These are phyloP conservation scores for Sisor rabdophorus DNA, from an alignment of 2,113 vertebrate species.

Conservation along the genomic window DNA sequence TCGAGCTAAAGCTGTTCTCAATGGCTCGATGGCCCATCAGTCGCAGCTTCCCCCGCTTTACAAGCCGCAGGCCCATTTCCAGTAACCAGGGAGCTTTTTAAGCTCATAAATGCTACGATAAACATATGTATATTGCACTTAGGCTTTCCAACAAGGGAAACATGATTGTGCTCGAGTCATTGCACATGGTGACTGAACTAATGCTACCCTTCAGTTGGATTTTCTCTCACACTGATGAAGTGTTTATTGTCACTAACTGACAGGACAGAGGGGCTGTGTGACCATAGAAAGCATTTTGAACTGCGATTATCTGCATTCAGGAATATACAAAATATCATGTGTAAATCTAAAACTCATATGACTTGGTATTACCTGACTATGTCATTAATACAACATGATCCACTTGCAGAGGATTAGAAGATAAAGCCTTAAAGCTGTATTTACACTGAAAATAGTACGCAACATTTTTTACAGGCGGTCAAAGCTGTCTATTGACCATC, in stretches of 20 bases:
- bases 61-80: conserved; percentile 12
- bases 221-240: background rate
- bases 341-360: background rate
- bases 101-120: conserved; percentile 20
- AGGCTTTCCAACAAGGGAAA: background rate
- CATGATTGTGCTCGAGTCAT: background rate
- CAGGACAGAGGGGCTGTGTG: background rate
- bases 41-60: conserved; percentile 51
- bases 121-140: conserved; percentile 30
- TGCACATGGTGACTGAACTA: conserved; percentile 3
- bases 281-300: background rate
- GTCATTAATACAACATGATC: background rate
- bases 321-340: background rate
- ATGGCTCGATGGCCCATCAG: conserved; percentile 68
- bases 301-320: background rate
- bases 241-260: conserved; percentile 9
- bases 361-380: background rate
- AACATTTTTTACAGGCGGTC: background rate
- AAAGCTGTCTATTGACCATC: too few relatives aligned
- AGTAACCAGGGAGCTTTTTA: conserved; percentile 35
- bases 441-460: conserved; percentile 47
- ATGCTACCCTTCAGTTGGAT: background rate
- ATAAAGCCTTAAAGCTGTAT: conserved; percentile 58
- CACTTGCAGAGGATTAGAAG: conserved; percentile 41
- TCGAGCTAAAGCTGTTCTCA: conserved; percentile 62